phyloP scores from a whole-genome alignment of 2,888 invertebrate genomes.

The Rhingia rostrata region DNA sequence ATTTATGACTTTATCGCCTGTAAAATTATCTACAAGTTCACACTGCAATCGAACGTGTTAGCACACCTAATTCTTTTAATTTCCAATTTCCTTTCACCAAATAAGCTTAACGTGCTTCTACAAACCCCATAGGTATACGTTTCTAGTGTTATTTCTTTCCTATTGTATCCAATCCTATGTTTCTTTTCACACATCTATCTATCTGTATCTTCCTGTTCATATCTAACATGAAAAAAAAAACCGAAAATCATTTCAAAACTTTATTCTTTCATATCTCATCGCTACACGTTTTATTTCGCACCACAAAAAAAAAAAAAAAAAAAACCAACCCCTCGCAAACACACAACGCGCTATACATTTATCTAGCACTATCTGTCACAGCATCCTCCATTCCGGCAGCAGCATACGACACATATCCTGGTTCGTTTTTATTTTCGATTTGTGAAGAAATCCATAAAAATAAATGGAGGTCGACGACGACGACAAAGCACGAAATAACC shows the following conservation, averaged over 20 bases:
- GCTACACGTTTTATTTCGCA: slow-evolving; percentile 33
- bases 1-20: slow-evolving; percentile 6
- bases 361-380: slow-evolving; percentile 31
- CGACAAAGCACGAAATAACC: slow-evolving; percentile 41
- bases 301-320: slow-evolving; percentile 5
- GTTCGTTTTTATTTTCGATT: slow-evolving; percentile 78
- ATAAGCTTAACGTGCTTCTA: slow-evolving; percentile 60
- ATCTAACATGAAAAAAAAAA: slow-evolving; percentile 18
- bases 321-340: slow-evolving; percentile 5
- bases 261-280: slow-evolving; percentile 56
- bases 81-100: slow-evolving; percentile 60
- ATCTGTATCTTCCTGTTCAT: slow-evolving; percentile 18
- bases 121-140: not conserved
- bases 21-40: not conserved
- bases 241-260: slow-evolving; percentile 58
- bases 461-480: slow-evolving; percentile 59
- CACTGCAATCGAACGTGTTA: slow-evolving; percentile 46
- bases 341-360: slow-evolving; percentile 2
- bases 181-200: slow-evolving; percentile 16
- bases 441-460: slow-evolving; percentile 75
- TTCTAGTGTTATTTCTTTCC: slow-evolving; percentile 19
- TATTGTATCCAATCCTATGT: not conserved
- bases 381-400: slow-evolving; percentile 15
- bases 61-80: slow-evolving; percentile 64
- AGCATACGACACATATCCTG: slow-evolving; percentile 76